These are phyloP conservation scores for Hydra vulgaris DNA, from an alignment of 30 jellyfish, hydroid and myxozoan genomes.

Conservation along the genomic window DNA sequence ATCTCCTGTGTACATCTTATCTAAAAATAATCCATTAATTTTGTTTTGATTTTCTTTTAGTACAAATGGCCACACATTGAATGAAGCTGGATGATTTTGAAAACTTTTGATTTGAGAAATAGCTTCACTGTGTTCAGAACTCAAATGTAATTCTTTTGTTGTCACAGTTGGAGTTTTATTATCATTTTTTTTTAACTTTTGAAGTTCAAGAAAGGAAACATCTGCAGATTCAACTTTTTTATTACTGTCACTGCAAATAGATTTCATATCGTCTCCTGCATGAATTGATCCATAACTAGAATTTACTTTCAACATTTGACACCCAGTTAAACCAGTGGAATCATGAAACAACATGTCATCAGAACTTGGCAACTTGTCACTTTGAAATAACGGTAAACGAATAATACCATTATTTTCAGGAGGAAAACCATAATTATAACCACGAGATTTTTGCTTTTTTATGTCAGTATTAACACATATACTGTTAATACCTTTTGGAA, in stretches of 20 bases:
- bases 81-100: not conserved
- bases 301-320: not conserved
- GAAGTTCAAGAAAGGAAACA: not conserved
- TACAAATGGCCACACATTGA: not conserved
- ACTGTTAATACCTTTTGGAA: no score
- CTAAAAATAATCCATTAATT: not conserved
- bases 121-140: not conserved
- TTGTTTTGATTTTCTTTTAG: not conserved
- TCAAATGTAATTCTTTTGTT: no score
- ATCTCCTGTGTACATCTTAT: not conserved
- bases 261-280: not conserved
- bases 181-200: not conserved
- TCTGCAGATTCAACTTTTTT: not conserved
- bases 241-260: not conserved
- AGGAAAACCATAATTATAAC: no score
- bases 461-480: no score
- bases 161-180: not conserved
- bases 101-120: not conserved
- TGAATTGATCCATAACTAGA: not conserved
- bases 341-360: not conserved
- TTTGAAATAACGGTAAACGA: conserved; percentile 2
- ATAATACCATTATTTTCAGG: not conserved
- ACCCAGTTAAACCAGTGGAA: not conserved
- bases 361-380: not conserved
- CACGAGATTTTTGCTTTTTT: no score